A percentile compares a stretch with the other conserved stretches of the same genome.
These are phyloP conservation scores for Pomatorhinus ruficollis DNA, from an alignment of 2,113 vertebrate species.

Conservation along the genomic window DNA sequence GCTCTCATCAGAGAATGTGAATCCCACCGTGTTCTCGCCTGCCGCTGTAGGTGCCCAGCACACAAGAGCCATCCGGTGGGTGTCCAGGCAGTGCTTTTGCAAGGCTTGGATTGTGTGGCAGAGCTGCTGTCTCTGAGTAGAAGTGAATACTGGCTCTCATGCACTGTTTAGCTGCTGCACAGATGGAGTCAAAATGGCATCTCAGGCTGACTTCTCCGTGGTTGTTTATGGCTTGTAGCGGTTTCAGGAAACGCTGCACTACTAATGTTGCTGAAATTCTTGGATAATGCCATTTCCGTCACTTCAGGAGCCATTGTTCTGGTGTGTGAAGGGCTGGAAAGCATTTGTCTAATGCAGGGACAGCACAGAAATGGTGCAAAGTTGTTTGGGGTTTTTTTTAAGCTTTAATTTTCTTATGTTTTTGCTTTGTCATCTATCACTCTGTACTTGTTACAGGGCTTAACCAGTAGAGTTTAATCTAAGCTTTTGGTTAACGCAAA, in stretches of 20 bases:
- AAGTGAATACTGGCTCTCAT: rapidly evolving
- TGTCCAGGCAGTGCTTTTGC: not conserved
- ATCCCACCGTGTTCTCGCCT: not conserved
- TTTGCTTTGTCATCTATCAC: not conserved
- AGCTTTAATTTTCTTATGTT: not conserved
- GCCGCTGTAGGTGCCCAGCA: rapidly evolving
- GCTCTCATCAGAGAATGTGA: not conserved
- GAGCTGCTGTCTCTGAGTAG: not conserved
- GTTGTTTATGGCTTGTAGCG: not conserved
- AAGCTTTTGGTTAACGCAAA: not conserved
- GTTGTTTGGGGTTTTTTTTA: not conserved
- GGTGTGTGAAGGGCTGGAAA: conserved; percentile 22
- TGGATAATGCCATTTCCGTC: not conserved
- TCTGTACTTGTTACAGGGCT: not conserved
- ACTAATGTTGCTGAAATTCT: not conserved
- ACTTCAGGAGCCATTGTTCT: not conserved
- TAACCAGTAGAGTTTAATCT: not conserved
- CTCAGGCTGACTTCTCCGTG: not conserved
- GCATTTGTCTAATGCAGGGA: not conserved
- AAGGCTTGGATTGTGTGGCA: not conserved
- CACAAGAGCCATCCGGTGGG: rapidly evolving
- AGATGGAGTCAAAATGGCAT: not conserved
- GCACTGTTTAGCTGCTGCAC: not conserved
- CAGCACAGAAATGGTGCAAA: not conserved
- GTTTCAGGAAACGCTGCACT: not conserved